Evolutionary conservation across 2,113 vertebrate genomes (phyloP).

Genomic region (Catharus fuscescens): DNA sequence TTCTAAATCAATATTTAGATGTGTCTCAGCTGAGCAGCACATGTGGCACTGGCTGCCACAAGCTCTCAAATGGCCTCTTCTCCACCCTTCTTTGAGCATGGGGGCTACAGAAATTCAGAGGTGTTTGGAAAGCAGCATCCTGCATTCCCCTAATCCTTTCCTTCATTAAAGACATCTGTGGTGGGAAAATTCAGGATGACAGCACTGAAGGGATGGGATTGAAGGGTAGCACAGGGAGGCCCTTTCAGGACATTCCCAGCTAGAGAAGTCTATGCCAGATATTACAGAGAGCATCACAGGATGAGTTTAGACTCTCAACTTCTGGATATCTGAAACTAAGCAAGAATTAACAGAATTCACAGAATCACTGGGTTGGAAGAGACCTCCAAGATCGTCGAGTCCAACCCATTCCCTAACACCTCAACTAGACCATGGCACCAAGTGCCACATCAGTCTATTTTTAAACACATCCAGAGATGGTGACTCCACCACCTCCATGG

Average conservation of each 20-base stretch:
- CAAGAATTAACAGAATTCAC: too few species aligned
- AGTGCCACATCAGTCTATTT: too few species aligned
- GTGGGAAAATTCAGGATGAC: neutral
- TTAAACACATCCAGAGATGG: too few species aligned
- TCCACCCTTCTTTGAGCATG: neutral
- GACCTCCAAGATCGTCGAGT: too few species aligned
- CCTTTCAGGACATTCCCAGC: neutral
- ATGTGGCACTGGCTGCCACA: neutral
- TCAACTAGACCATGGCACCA: too few species aligned
- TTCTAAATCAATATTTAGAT: neutral
- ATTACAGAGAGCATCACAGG: neutral
- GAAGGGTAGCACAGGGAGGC: accelerated
- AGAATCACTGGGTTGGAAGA: too few species aligned
- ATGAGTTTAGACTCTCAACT: neutral
- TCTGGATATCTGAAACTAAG: neutral
- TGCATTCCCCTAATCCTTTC: neutral
- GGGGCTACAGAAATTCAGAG: neutral
- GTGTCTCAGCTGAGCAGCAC: neutral
- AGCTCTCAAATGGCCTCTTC: neutral
- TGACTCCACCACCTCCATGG: too few species aligned
- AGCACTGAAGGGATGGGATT: neutral
- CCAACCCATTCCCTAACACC: too few species aligned
- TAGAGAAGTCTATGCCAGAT: neutral
- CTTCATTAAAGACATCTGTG: too few species aligned
- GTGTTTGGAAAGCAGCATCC: neutral